phyloP scores from a whole-genome alignment of 1,140 invertebrate genomes.

The Drosophila neocordata region DNA sequence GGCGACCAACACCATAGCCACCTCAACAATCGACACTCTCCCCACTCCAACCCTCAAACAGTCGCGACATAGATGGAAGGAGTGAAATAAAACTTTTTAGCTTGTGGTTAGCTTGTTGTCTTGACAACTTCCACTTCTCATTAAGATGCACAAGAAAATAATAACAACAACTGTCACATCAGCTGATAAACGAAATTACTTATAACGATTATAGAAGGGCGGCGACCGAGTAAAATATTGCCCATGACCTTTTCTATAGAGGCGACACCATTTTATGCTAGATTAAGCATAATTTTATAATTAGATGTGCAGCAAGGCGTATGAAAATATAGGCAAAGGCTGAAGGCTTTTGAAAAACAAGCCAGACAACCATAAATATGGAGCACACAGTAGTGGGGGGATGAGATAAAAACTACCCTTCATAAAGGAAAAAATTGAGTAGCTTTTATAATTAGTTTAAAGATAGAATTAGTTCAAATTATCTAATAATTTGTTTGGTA shows the following conservation, averaged over 20 bases:
- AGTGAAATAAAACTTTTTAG: conserved; percentile 24
- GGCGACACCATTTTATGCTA: conserved; percentile 42
- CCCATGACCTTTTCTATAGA: conserved; percentile 30
- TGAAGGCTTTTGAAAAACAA: conserved; percentile 5
- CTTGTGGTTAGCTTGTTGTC: conserved; percentile 29
- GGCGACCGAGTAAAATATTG: conserved; percentile 49
- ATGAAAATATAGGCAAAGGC: not conserved
- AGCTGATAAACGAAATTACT: conserved; percentile 47
- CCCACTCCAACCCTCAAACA: too few species aligned
- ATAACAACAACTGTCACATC: not conserved
- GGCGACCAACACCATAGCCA: not conserved
- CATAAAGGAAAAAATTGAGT: not conserved
- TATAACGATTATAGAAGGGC: conserved; percentile 48
- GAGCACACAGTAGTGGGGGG: not conserved
- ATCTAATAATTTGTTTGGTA: not conserved
- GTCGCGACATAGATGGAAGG: not conserved
- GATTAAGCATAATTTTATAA: conserved; percentile 65
- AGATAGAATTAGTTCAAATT: not conserved
- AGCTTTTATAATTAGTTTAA: conserved; percentile 2
- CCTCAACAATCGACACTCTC: not conserved
- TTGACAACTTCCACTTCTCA: conserved; percentile 24
- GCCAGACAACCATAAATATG: not conserved
- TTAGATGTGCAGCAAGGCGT: conserved; percentile 41
- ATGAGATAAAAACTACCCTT: not conserved
- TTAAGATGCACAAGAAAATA: conserved; percentile 18